Percentiles rank a stretch among this genome's conserved stretches.
Conservation (phyloP, 2,797 vertebrate species). For the Numenius phaeopus region DNA sequence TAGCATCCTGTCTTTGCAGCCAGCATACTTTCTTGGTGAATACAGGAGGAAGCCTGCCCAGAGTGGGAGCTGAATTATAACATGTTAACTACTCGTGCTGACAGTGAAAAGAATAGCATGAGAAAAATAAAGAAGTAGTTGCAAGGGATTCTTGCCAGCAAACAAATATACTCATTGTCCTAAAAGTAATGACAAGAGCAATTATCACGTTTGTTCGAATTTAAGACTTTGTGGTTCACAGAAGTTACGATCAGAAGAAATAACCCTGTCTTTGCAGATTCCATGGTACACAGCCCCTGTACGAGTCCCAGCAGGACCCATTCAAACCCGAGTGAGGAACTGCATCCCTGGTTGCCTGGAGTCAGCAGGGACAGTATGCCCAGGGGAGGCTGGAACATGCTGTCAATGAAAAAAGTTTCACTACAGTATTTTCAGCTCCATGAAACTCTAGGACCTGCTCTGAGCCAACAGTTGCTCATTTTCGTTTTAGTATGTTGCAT, state of each 20-base stretch:
- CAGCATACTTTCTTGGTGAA: background rate
- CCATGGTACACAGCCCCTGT: fast-evolving
- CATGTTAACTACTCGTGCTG: background rate
- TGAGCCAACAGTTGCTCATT: background rate
- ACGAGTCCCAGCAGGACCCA: fast-evolving
- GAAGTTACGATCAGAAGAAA: background rate
- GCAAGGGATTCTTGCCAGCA: background rate
- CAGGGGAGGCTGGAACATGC: background rate
- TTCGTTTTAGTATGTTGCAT: background rate
- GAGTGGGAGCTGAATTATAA: background rate
- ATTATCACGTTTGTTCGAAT: fast-evolving
- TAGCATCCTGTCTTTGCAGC: background rate
- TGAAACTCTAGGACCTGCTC: background rate
- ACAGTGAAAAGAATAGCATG: background rate
- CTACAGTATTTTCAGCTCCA: background rate
- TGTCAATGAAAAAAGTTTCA: background rate
- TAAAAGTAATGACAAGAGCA: background rate
- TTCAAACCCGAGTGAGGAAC: background rate
- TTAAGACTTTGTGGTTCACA: fast-evolving
- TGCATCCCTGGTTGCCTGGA: background rate
- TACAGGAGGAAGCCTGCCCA: background rate
- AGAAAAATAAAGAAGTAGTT: background rate
- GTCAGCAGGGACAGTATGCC: background rate
- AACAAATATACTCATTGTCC: background rate
- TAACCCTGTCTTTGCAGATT: fast-evolving